Evolutionary conservation across 2,113 vertebrate genomes (phyloP), one percentile per base, ranked within the genome.

Genomic region (Sigmodon hispidus): DNA sequence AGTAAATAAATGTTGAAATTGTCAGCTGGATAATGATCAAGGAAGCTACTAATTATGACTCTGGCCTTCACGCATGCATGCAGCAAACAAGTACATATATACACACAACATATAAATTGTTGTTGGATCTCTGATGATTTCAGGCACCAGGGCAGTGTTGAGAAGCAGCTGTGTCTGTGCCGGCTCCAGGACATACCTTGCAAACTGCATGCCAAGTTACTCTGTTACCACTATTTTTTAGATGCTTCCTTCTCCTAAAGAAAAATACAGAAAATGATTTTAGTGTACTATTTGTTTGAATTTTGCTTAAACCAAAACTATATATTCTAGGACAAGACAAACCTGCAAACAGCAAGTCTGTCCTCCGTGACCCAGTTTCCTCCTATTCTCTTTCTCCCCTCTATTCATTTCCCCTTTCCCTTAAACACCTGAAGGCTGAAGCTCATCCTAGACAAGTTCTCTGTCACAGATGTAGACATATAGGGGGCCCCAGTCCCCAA

Each of bases 241-340:
- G 55, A 17, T 83, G 94, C 55, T 79, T 89, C 94, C 84, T 90
- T 90, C 79, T 91, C 95, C 97, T 97, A 84, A 67, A 92, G 95
- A 79, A 96, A 96, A 97, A 94, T 1, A 92, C 6, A 96, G 91
- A 80, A 55, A 70, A 87, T 75, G 8, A 90, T 87, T 61, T 94
- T 40, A 73, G 50, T 91, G 93, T 52, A 91, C 63, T 84, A 24
- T 48, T 85, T 77, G 34, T 36, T 89, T 94, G 61, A 90, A 96
- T 22, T 96, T 61, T 76, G 87, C 83, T 87, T 83, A 15, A 73
- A 34, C 21, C 50, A n/a, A 90, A 90, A 90, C 31, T n/a, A 50
- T 21, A 8, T 52, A 24, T 45, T 34, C 80, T 13, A 67, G 24
- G 52, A n/a, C 29, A 90, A 5, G 87, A 90, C 55, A 70, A 69